phyloP scores from a whole-genome alignment of 2,888 invertebrate species.

The Smittia aterrima region DNA sequence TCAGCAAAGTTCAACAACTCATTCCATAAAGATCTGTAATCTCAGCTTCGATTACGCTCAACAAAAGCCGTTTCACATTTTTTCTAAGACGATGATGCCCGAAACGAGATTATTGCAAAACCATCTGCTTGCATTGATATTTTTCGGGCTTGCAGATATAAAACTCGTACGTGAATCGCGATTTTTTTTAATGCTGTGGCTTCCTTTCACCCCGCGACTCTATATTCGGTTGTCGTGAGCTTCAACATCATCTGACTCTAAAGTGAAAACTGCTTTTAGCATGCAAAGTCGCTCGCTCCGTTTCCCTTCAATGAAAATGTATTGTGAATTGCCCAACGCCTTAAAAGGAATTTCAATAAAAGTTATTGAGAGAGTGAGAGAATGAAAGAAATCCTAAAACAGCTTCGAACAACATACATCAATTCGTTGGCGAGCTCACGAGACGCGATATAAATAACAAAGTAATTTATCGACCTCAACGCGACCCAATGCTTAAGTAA shows the following conservation, averaged over 20 bases:
- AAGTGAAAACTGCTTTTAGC: neutral
- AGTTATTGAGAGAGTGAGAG: neutral
- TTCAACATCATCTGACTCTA: neutral
- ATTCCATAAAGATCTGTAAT: neutral
- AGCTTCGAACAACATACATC: constrained; percentile 7
- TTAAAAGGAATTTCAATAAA: constrained; percentile 13
- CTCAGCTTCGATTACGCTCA: neutral
- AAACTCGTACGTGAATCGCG: neutral
- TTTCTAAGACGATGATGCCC: neutral
- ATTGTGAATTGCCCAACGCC: constrained; percentile 20
- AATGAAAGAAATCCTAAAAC: constrained; percentile 21
- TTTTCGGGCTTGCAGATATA: no score
- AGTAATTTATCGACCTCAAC: constrained; percentile 20
- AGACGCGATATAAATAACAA: constrained; percentile 15
- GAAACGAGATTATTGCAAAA: neutral
- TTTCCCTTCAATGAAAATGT: constrained; percentile 19
- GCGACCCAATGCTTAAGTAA: neutral
- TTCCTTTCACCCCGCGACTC: neutral
- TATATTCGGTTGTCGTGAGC: constrained; percentile 2
- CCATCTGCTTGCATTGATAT: no score
- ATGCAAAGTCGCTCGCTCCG: neutral
- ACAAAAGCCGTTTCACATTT: neutral
- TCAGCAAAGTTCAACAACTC: neutral
- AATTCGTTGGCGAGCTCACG: neutral
- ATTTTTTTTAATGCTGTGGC: neutral